Conservation (phyloP, 2,888 invertebrate genomes). For the Ceraclea dissimilis region DNA sequence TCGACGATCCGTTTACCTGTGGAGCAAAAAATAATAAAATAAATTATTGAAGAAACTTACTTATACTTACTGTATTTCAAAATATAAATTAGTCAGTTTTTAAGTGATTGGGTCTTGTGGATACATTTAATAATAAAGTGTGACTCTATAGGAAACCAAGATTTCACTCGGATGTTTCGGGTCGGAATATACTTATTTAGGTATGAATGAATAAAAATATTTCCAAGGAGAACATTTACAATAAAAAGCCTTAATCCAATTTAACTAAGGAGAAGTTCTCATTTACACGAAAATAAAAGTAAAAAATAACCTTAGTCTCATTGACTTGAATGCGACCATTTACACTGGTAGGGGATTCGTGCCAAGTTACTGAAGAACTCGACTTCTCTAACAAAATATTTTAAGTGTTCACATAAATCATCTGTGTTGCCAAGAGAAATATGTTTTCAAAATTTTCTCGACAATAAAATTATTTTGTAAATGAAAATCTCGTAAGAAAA, state of each 20-base stretch:
- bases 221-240: too few species aligned
- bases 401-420: slow-evolving; percentile 1
- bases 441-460: not conserved
- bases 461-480: slow-evolving; percentile 2
- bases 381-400: slow-evolving; percentile 2
- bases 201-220: too few species aligned
- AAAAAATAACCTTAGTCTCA: not conserved
- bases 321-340: not conserved
- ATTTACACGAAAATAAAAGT: slow-evolving; percentile 2
- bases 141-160: too few species aligned
- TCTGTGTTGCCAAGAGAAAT: not conserved
- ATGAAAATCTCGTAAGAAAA: not conserved
- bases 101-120: too few species aligned
- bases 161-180: too few species aligned
- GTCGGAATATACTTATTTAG: too few species aligned
- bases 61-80: not conserved
- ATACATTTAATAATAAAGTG: too few species aligned
- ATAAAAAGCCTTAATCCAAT: not conserved
- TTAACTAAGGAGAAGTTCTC: not conserved
- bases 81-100: too few species aligned
- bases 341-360: not conserved
- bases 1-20: slow-evolving; percentile 19
- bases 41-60: not conserved
- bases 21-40: slow-evolving; percentile 6
- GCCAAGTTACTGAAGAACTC: not conserved